These are phyloP conservation scores for Acronicta aceris DNA, from an alignment of 2,888 invertebrate genomes.

Conservation along the genomic window DNA sequence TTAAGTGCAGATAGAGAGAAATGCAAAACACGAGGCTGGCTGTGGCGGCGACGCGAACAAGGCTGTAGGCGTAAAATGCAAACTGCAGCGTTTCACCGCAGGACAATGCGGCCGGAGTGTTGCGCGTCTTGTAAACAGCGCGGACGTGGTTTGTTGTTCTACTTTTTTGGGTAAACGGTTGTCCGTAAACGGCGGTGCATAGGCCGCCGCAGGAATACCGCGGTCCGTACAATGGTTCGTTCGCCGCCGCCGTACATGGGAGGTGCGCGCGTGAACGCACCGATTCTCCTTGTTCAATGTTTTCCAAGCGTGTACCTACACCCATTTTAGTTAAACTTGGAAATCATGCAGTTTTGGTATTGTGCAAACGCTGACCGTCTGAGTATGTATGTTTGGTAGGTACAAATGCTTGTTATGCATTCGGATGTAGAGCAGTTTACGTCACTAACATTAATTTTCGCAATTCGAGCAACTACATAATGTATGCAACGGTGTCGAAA, in stretches of 20 bases:
- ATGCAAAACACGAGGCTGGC: slow-evolving; percentile 70
- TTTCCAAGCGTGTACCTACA: slow-evolving; percentile 65
- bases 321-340: slow-evolving; percentile 69
- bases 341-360: slow-evolving; percentile 67
- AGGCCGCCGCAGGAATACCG: slow-evolving; percentile 85
- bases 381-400: slow-evolving; percentile 37
- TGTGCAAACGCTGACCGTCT: slow-evolving; percentile 58
- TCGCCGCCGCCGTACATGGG: slow-evolving; percentile 80
- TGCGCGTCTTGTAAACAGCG: slow-evolving; percentile 85
- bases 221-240: slow-evolving; percentile 82
- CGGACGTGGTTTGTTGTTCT: slow-evolving; percentile 84
- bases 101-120: slow-evolving; percentile 85
- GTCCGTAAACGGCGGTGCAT: slow-evolving; percentile 83
- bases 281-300: slow-evolving; percentile 75
- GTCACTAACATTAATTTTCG: slow-evolving; percentile 66
- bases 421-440: slow-evolving; percentile 64
- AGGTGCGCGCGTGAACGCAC: slow-evolving; percentile 74
- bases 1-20: slow-evolving; percentile 65
- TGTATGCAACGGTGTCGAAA: slow-evolving; percentile 64
- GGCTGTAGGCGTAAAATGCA: slow-evolving; percentile 84
- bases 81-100: slow-evolving; percentile 83
- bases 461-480: slow-evolving; percentile 63
- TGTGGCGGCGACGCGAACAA: slow-evolving; percentile 52
- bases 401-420: slow-evolving; percentile 59
- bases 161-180: slow-evolving; percentile 88